Percentiles rank a stretch among this genome's conserved stretches.
These are phyloP conservation scores for Carcharodon carcharias DNA, from an alignment of 2,797 vertebrate genomes.

Conservation along the genomic window DNA sequence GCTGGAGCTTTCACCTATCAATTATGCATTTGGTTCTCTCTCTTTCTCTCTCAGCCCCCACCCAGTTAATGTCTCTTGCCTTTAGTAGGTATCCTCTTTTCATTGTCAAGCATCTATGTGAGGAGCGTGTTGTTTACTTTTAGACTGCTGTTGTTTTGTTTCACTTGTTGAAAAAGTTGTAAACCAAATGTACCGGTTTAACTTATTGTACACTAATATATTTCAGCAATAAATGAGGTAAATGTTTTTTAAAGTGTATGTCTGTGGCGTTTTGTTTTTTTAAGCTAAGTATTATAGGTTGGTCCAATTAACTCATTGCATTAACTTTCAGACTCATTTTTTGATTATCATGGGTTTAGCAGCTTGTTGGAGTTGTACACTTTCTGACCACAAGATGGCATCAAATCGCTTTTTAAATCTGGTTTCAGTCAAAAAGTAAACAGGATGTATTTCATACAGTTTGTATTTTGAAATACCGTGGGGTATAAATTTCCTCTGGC, in stretches of 20 bases:
- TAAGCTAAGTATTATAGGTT: not conserved
- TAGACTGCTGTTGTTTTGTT: not conserved
- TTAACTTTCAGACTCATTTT: not conserved
- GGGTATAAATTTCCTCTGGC: not conserved
- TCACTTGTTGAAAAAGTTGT: not conserved
- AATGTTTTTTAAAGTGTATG: not conserved
- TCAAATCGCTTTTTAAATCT: slow-evolving; percentile 10
- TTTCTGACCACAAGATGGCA: slow-evolving; percentile 32
- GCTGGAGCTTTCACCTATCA: not conserved
- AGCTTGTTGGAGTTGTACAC: not conserved
- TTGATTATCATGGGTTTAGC: not conserved
- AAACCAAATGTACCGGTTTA: not conserved
- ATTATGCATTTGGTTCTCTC: not conserved
- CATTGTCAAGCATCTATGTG: not conserved
- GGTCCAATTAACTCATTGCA: not conserved
- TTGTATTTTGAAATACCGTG: not conserved
- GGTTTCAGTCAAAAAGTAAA: not conserved
- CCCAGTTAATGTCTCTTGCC: not conserved
- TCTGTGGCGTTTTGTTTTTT: not conserved
- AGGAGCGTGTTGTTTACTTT: not conserved
- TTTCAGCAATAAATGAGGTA: not conserved
- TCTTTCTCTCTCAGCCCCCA: not conserved
- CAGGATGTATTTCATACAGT: not conserved
- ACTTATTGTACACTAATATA: not conserved
- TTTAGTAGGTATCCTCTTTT: not conserved